Base-by-base conservation (phyloP, 2,888 invertebrate species). In the Orgyia antiqua region DNA sequence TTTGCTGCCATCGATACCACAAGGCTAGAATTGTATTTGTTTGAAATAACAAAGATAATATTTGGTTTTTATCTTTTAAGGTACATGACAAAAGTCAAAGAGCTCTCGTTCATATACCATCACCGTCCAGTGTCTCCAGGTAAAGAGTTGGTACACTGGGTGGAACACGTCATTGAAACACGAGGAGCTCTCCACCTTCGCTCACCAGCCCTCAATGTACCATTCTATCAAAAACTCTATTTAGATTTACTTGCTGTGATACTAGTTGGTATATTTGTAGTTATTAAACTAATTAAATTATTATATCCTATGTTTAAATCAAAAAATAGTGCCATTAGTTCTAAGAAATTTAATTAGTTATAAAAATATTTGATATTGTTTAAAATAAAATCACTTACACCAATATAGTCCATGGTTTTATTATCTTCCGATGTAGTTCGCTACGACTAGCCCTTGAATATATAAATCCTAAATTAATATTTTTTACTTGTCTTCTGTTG, bases 131-230 rank as follows among this genome's bases (percentile, higher is more conserved):
- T 86, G 29, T 68, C 84, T 4, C 89, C 92, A 0, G 67, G 89
- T 29, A 87, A 88, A 10, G 87, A 88, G 7, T 86, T 92, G 11
- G 75, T 90, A n/a, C 91, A 90, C 72, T 92, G 92, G 92, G 86
- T 91, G 19, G 91, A 92, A 60, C 90, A 92, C 58, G 89, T 91
- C 2, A 87, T 87, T 0, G 66, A 80, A 36, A 89, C 90, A 0
- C 64, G 75, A 5, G 90, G 91, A 0, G 89, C 88, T 0, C 80
- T 77, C 6, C 77, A 90, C 55, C 57, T 87, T 2, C 60, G 63
- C 4, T 74, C 76, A 1, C 63, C 68, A 3, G 70, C 68, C 0
- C 41, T 68, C 2, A 24, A 45, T 24, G 29, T 68, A 0, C 56
- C 67, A 5, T 44, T 60, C 29, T 75, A 75, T 42, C 71, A 75